Conservation (phyloP, 92 coral and sea anemone species). For the Ricordea florida region DNA sequence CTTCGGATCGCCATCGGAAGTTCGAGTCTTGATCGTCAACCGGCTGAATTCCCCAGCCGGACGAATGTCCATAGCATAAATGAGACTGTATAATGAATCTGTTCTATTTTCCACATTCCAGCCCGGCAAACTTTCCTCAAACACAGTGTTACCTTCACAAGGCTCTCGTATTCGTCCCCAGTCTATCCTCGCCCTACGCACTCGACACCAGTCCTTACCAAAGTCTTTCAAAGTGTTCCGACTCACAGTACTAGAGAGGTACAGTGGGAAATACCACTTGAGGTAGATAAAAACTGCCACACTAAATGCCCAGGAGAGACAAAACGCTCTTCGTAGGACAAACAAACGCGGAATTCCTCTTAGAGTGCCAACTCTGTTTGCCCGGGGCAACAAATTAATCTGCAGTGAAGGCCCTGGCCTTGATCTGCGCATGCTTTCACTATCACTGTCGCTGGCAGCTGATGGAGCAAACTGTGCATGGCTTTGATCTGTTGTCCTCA, state of each 20-base stretch:
- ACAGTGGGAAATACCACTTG: conserved; percentile 75
- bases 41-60: conserved; percentile 87
- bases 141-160: conserved; percentile 55
- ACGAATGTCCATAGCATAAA: conserved; percentile 64
- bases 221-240: conserved; percentile 74
- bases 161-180: conserved; percentile 69
- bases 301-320: conserved; percentile 77
- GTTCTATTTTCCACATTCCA: conserved; percentile 65
- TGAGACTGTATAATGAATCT: conserved; percentile 57
- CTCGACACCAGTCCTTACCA: conserved; percentile 81
- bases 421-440: conserved; percentile 26
- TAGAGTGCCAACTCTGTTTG: conserved; percentile 41
- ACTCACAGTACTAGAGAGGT: conserved; percentile 75
- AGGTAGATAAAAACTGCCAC: conserved; percentile 60
- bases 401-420: conserved; percentile 1
- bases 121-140: conserved; percentile 35
- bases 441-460: neutral
- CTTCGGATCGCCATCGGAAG: conserved; percentile 61
- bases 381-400: neutral
- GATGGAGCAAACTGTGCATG: neutral
- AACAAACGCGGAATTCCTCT: conserved; percentile 82
- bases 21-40: conserved; percentile 72
- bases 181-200: conserved; percentile 68
- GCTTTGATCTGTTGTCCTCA: neutral
- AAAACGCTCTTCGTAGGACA: conserved; percentile 70